Evolutionary conservation across 1,140 invertebrate genomes (phyloP).

Genomic region (Caenorhabditis remanei): DNA sequence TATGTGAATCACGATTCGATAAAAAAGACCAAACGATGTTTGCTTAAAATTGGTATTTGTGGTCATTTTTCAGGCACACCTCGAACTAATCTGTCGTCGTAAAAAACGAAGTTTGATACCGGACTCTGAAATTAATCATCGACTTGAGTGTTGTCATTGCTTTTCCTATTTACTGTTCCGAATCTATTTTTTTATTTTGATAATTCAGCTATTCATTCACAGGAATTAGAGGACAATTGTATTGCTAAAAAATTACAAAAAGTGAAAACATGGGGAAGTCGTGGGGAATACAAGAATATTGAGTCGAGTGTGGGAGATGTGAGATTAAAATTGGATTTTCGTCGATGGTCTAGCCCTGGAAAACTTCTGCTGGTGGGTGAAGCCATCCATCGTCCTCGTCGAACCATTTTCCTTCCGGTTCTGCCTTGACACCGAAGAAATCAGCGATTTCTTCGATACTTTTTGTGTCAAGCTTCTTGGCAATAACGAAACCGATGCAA

Average conservation of each 20-base stretch:
- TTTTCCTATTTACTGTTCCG: not conserved
- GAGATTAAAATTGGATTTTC: no score
- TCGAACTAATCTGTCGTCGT: not conserved
- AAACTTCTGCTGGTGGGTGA: constrained; percentile 2
- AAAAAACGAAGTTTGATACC: not conserved
- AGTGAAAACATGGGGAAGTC: no score
- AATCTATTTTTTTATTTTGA: no score
- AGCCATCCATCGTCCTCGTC: not conserved
- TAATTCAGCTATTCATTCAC: no score
- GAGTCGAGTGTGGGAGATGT: no score
- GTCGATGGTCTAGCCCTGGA: not conserved
- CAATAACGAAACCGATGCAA: not conserved
- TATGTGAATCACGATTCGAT: constrained; percentile 30
- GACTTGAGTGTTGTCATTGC: not conserved
- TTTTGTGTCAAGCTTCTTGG: not conserved
- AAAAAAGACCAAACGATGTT: constrained; percentile 26
- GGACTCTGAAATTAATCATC: not conserved
- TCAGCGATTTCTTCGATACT: not conserved
- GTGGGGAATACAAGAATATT: no score
- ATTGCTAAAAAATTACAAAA: not conserved
- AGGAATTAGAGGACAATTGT: not conserved
- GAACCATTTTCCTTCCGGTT: not conserved
- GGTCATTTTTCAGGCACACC: constrained; percentile 25
- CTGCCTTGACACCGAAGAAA: not conserved
- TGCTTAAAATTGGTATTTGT: constrained; percentile 1